These are phyloP conservation scores for Thyatira batis DNA, from an alignment of 2,888 invertebrate genomes.

Conservation along the genomic window DNA sequence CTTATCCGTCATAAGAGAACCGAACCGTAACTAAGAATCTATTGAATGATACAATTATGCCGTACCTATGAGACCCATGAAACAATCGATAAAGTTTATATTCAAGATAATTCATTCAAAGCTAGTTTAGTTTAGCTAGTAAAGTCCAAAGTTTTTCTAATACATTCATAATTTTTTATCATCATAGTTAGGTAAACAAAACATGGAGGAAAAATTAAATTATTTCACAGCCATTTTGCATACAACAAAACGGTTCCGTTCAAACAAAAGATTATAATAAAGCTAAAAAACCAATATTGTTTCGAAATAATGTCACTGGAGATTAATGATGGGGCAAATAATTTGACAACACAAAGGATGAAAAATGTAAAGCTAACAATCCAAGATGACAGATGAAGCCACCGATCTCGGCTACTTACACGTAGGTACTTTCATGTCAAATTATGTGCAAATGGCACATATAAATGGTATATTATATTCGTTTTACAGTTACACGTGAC, in stretches of 20 bases:
- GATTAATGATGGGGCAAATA: background rate
- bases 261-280: conserved; percentile 1
- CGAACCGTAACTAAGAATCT: conserved; percentile 46
- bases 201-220: background rate
- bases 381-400: background rate
- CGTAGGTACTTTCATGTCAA: background rate
- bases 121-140: too few relatives aligned
- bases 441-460: background rate
- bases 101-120: too few relatives aligned
- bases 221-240: conserved; percentile 5
- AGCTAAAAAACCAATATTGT: background rate
- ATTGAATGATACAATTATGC: conserved; percentile 28
- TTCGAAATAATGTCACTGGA: background rate
- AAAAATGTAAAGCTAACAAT: background rate
- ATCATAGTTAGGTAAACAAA: too few relatives aligned
- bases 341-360: background rate
- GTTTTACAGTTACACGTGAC: conserved; percentile 30
- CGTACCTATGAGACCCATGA: too few relatives aligned
- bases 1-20: conserved; percentile 50
- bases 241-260: background rate
- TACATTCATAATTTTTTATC: too few relatives aligned
- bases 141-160: too few relatives aligned
- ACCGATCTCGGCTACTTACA: conserved; percentile 1
- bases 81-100: too few relatives aligned
- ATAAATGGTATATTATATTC: conserved; percentile 1